A percentile compares a stretch with the other conserved stretches of the same genome.
Evolutionary conservation across 2,888 invertebrate species (phyloP).

Genomic region (Leptura quadrifasciata): DNA sequence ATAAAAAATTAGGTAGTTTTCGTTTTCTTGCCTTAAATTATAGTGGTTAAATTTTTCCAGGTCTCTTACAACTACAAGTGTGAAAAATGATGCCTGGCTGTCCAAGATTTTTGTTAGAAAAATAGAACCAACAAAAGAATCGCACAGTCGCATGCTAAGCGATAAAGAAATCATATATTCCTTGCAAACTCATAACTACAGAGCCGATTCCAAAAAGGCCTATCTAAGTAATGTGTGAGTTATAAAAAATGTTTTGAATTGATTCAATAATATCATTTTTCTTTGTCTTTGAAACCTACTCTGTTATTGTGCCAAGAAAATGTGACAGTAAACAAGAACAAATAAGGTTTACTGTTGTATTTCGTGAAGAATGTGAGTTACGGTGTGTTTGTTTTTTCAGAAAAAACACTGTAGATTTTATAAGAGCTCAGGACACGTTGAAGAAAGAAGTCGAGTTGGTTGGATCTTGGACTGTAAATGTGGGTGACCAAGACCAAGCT

Average conservation of each 20-base stretch:
- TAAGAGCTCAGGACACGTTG: slow-evolving; percentile 84
- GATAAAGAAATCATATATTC: slow-evolving; percentile 97
- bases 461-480: slow-evolving; percentile 96
- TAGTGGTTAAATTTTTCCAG: slow-evolving; percentile 54
- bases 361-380: background rate
- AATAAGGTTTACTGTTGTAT: background rate
- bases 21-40: background rate
- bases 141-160: slow-evolving; percentile 97
- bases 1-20: background rate
- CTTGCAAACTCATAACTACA: slow-evolving; percentile 95
- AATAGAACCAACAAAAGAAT: slow-evolving; percentile 95
- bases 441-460: slow-evolving; percentile 85
- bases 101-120: slow-evolving; percentile 92
- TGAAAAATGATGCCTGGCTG: slow-evolving; percentile 86
- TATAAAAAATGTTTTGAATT: slow-evolving; percentile 27
- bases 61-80: slow-evolving; percentile 69
- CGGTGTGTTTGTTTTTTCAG: slow-evolving; percentile 73
- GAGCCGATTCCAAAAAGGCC: slow-evolving; percentile 89
- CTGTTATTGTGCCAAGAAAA: background rate
- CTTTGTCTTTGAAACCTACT: slow-evolving; percentile 14
- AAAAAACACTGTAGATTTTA: slow-evolving; percentile 85
- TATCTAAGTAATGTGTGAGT: slow-evolving; percentile 95
- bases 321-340: background rate
- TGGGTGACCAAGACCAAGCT: slow-evolving; percentile 98
- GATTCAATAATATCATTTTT: background rate